Conservation (phyloP, 2,888 invertebrate species). For the Morinoia aosen region DNA sequence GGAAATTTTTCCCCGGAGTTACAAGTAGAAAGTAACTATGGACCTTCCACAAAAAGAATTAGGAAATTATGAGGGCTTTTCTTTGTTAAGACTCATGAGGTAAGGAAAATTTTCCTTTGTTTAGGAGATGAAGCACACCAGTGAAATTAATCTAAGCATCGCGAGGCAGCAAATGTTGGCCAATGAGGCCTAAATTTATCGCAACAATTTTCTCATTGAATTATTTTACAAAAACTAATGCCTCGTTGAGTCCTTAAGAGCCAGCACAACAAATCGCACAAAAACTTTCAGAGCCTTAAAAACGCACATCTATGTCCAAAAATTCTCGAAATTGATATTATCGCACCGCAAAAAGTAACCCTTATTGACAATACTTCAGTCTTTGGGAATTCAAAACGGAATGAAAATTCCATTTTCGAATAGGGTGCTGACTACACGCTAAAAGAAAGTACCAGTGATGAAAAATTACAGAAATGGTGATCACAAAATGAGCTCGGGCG, state of each 20-base stretch:
- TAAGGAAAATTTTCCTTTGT: background rate
- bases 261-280: no score
- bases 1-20: no score
- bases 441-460: background rate
- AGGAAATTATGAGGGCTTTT: no score
- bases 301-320: no score
- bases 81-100: background rate
- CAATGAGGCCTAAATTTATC: background rate
- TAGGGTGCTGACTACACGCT: background rate
- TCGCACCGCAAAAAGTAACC: no score
- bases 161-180: background rate
- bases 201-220: background rate
- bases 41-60: no score
- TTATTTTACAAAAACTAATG: background rate
- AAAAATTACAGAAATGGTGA: background rate
- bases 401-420: background rate
- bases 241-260: background rate
- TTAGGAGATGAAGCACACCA: background rate
- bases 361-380: background rate
- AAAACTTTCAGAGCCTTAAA: no score
- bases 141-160: background rate
- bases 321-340: no score
- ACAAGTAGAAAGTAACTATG: no score
- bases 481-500: background rate
- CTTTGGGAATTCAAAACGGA: background rate